A percentile compares a stretch with the other conserved stretches of the same genome.
Conservation (phyloP, 2,888 invertebrate species). For the Disparrhopalites patrizii region DNA sequence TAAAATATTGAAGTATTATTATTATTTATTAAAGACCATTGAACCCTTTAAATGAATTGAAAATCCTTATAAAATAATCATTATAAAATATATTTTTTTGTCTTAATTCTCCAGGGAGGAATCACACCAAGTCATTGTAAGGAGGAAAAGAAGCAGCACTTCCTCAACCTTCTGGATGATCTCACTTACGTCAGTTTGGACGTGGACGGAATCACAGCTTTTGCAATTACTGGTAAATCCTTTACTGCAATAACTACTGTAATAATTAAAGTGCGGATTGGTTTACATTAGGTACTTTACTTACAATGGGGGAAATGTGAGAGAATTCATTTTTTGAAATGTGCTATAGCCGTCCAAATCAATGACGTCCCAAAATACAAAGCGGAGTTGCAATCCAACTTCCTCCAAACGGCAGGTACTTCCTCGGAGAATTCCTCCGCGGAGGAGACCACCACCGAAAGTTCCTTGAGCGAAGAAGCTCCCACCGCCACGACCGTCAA, state of each 20-base stretch:
- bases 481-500: neutral
- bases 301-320: no score
- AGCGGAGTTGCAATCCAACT: neutral
- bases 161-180: constrained; percentile 15
- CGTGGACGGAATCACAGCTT: constrained; percentile 8
- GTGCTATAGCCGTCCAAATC: constrained; percentile 8
- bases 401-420: neutral
- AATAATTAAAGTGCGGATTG: no score
- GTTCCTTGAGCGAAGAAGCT: neutral
- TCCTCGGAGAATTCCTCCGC: neutral
- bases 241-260: no score
- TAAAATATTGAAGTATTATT: neutral
- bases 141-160: constrained; percentile 8
- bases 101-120: constrained; percentile 9
- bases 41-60: neutral
- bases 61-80: neutral
- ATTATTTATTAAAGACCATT: neutral
- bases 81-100: neutral
- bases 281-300: no score
- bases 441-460: neutral
- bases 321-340: no score
- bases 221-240: constrained; percentile 12
- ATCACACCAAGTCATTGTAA: constrained; percentile 3
- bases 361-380: constrained; percentile 14
- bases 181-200: constrained; percentile 10